Base-by-base conservation (phyloP, 2,797 vertebrate species). In the Crocidura indochinensis region DNA sequence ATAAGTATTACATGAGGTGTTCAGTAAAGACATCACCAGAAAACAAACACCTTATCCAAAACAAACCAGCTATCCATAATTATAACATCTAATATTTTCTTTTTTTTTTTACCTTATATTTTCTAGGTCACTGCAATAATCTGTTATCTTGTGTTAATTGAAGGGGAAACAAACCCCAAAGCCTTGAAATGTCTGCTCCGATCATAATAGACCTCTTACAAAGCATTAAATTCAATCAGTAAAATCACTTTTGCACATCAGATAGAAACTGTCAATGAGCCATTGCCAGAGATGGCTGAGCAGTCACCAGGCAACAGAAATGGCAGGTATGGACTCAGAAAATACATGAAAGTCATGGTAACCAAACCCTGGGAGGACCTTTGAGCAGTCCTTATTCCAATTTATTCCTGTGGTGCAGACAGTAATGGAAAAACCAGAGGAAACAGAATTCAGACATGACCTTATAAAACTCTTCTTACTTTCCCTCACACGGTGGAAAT, bases 191-290 rank as follows among this genome's bases (percentile, higher is more conserved):
- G 65, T 19, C 78, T 74, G 24, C 29, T 65, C 47, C 38, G 17
- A 51, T 92, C 31, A 80, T 56, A 74, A 27, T 31, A 72, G 9
- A 6, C 46, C 67, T 95, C 71, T 27, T 81, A 60, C 10, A 64
- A 88, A 94, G 38, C 46, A 92, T 49, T 73, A 27, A 7, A 90
- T 94, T 77, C 85, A 93, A 77, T 69, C 84, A 87, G 76, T 67
- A 60, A 87, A 76, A 65, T 83, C 67, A 62, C 69, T 89, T 73
- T 60, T 69, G 9, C 31, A 80, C 64, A 84, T 47, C 64, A 87
- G 71, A 84, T 6, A 92, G 56, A 90, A 95, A 65, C 19, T 27
- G 22, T 65, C 62, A 68, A 38, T 80, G 84, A 87, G 78, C 46
- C 38, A 38, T 1, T 65, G n/a, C 10, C 27, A 74, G 10, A 12